Evolutionary conservation across 23 tunicate species (phyloP), one percentile per base, ranked within the genome.

Genomic region (Styela clava): DNA sequence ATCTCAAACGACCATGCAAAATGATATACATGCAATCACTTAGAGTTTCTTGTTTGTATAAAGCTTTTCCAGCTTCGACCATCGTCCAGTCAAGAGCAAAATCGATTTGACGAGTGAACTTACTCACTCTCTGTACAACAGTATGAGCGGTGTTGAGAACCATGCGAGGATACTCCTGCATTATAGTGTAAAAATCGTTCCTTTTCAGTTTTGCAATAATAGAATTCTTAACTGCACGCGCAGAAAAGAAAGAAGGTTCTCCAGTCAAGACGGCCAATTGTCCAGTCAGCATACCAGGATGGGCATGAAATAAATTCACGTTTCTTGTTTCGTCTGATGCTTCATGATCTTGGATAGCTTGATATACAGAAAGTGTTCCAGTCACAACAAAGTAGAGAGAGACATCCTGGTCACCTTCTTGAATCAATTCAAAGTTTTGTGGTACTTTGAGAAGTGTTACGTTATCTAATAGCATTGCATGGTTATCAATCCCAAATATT

Each of bases 261-360:
- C 99, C 99, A 22, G 99, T 96, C 18, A 96, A 87, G 23, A 96
- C 99, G n/a, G 97, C 88, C 2, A 96, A 73, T 78, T 96, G 99
- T 20, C 99, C 99, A 7, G 99, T 87, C 7, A 96, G 52, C 89
- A 87, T 87, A 35, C 99, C 99, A 21, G 93, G 85, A 25, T 87
- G 74, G 1, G 99, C 92, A 26, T 56, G 63, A 72, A 87, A 96
- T 31, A 96, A 64, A 34, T 82, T 70, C 26, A 88, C 93, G 86
- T 93, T 34, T 31, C 16, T 35, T 28, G 24, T 71, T 71, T 30
- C 77, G 35, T 32, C 77, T 26, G 35, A 5, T 3, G 16, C 35
- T 3, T 71, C 77, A 12, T 24, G 16, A 19, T 71, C 77, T 22
- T 79, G 87, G 9, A 88, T 16, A 24, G 85, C 74, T 68, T 96